phyloP scores from a whole-genome alignment of 2,888 invertebrate genomes.

The Mimas tiliae region DNA sequence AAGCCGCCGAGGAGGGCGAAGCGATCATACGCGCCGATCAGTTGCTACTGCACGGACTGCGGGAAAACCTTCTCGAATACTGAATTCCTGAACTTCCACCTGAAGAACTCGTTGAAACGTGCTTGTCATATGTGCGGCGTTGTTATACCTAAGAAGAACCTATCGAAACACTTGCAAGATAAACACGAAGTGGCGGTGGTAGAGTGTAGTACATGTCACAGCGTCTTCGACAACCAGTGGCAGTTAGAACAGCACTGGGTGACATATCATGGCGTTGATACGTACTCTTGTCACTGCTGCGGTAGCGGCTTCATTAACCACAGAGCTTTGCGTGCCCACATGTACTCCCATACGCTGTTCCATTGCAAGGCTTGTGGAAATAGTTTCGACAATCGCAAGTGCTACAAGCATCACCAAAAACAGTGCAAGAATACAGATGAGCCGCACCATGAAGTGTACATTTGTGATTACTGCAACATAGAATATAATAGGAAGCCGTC shows the following conservation, averaged over 20 bases:
- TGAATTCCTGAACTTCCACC: slow-evolving; percentile 58
- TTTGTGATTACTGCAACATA: slow-evolving; percentile 66
- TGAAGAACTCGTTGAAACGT: slow-evolving; percentile 54
- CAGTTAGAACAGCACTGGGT: slow-evolving; percentile 45
- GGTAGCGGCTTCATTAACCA: slow-evolving; percentile 57
- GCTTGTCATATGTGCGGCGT: slow-evolving; percentile 57
- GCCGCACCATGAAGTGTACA: slow-evolving; percentile 40
- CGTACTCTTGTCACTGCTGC: slow-evolving; percentile 56
- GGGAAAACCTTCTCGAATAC: slow-evolving; percentile 52
- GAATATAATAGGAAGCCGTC: slow-evolving; percentile 69
- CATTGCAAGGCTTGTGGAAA: slow-evolving; percentile 58
- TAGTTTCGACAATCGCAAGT: slow-evolving; percentile 66
- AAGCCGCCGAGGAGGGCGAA: slow-evolving; percentile 28
- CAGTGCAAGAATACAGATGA: slow-evolving; percentile 45
- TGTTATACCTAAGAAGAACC: slow-evolving; percentile 49
- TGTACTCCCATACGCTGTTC: slow-evolving; percentile 62
- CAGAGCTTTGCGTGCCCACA: slow-evolving; percentile 62
- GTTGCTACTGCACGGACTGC: slow-evolving; percentile 57
- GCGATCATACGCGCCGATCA: neutral
- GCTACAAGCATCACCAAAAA: slow-evolving; percentile 60
- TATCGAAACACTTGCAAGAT: slow-evolving; percentile 53
- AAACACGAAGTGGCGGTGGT: slow-evolving; percentile 45
- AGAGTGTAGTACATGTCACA: slow-evolving; percentile 55
- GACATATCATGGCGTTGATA: slow-evolving; percentile 43
- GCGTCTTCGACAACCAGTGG: slow-evolving; percentile 48